A percentile compares a stretch with the other conserved stretches of the same genome.
These are phyloP conservation scores for Episyrphus balteatus DNA, from an alignment of 1,140 invertebrate species.

Conservation along the genomic window DNA sequence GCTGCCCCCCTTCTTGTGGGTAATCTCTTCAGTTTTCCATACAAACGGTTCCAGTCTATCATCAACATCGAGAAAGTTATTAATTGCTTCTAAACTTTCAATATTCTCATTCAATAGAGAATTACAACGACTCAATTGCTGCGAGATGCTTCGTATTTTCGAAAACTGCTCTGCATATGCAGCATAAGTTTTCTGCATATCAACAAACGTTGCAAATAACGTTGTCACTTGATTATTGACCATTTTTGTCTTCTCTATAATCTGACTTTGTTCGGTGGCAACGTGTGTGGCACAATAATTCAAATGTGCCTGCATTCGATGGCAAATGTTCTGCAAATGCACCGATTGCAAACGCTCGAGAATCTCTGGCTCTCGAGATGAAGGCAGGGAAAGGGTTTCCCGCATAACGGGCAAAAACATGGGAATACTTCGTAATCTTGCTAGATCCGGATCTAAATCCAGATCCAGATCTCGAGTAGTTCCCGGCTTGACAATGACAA, in stretches of 20 bases:
- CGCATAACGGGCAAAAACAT: slow-evolving; percentile 88
- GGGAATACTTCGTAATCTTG: slow-evolving; percentile 69
- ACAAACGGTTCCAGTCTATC: slow-evolving; percentile 82
- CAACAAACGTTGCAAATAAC: slow-evolving; percentile 56
- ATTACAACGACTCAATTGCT: slow-evolving; percentile 71
- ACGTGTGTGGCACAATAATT: slow-evolving; percentile 59
- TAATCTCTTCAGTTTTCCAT: slow-evolving; percentile 59
- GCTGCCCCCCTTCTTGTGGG: neutral
- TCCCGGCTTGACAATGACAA: slow-evolving; percentile 77
- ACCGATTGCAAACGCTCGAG: slow-evolving; percentile 65
- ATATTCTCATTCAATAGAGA: slow-evolving; percentile 72
- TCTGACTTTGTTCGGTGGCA: slow-evolving; percentile 57
- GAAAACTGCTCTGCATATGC: slow-evolving; percentile 74
- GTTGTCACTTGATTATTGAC: slow-evolving; percentile 57
- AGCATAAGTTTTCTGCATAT: slow-evolving; percentile 72
- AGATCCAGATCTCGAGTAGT: slow-evolving; percentile 40
- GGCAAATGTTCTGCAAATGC: slow-evolving; percentile 27
- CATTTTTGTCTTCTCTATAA: slow-evolving; percentile 63
- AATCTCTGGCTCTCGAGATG: slow-evolving; percentile 76
- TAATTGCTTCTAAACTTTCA: slow-evolving; percentile 73
- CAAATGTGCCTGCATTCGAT: slow-evolving; percentile 47
- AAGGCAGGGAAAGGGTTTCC: slow-evolving; percentile 67
- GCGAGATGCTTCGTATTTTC: slow-evolving; percentile 64
- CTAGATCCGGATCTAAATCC: slow-evolving; percentile 71
- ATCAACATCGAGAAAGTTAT: slow-evolving; percentile 69